Conservation (phyloP, 2,888 invertebrate genomes). For the Mesorhabditis sp. region DNA sequence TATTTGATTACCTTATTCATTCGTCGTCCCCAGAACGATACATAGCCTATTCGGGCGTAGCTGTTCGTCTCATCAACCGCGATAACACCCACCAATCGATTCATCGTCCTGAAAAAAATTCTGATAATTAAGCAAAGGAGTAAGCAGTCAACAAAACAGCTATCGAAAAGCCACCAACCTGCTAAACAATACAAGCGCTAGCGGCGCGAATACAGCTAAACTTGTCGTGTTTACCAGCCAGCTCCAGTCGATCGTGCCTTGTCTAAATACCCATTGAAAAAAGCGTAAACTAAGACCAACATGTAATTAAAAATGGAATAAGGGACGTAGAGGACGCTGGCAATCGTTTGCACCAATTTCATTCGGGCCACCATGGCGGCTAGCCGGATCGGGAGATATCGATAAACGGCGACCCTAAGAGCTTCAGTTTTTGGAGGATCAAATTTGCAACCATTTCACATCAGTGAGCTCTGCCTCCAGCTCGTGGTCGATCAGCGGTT, state of each 20-base stretch:
- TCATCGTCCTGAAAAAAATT: constrained; percentile 29
- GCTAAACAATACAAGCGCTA: constrained; percentile 28
- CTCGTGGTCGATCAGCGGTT: not conserved
- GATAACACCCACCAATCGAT: constrained; percentile 44
- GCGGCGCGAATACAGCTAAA: constrained; percentile 31
- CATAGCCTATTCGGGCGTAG: constrained; percentile 36
- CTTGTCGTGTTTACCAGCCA: constrained; percentile 21
- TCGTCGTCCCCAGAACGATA: constrained; percentile 34
- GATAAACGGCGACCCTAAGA: constrained; percentile 42
- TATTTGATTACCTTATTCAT: constrained; percentile 20
- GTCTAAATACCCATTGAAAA: not conserved
- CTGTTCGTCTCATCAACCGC: constrained; percentile 35
- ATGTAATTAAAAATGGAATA: constrained; percentile 23
- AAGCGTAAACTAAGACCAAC: not conserved
- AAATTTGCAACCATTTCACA: not conserved
- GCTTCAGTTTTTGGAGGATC: too few species aligned
- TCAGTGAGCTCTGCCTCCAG: not conserved
- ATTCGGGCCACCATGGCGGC: constrained; percentile 34
- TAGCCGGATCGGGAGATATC: constrained; percentile 34
- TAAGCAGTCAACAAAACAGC: too few species aligned
- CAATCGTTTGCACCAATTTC: constrained; percentile 43
- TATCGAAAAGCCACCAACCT: constrained; percentile 15
- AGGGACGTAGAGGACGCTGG: constrained; percentile 33
- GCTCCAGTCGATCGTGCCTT: constrained; percentile 14
- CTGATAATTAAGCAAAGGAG: not conserved